Evolutionary conservation across 1,140 invertebrate species (phyloP).

Genomic region (Olivierus martensii): DNA sequence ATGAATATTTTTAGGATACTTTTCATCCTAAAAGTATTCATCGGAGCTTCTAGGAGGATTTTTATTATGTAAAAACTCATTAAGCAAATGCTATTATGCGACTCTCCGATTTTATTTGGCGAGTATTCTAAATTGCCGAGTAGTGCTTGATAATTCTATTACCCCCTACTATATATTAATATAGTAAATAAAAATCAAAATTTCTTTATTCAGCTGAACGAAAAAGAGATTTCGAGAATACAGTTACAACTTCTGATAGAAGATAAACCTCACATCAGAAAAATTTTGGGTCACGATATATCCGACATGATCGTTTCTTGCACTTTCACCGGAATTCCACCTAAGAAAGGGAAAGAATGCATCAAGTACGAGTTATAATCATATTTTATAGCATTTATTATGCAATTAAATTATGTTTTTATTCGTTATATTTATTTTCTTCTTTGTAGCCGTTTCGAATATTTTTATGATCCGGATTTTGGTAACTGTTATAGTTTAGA

Average conservation of each 20-base stretch:
- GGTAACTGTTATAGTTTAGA: slow-evolving; percentile 11
- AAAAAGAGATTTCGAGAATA: neutral
- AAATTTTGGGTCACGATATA: neutral
- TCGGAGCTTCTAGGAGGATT: too few relatives aligned
- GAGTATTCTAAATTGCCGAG: too few relatives aligned
- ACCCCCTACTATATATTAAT: too few relatives aligned
- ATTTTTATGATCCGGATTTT: slow-evolving; percentile 12
- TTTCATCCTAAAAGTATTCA: too few relatives aligned
- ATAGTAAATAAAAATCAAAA: too few relatives aligned
- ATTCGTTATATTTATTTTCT: neutral
- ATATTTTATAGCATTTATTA: neutral
- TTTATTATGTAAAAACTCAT: too few relatives aligned
- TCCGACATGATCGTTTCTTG: slow-evolving; percentile 1
- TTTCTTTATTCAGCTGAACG: too few relatives aligned
- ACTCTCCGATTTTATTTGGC: too few relatives aligned
- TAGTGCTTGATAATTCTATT: too few relatives aligned
- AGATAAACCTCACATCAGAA: neutral
- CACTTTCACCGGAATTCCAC: slow-evolving; percentile 3
- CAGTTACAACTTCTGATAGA: neutral
- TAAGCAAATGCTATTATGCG: too few relatives aligned
- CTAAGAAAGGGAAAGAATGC: neutral
- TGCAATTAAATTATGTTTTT: neutral
- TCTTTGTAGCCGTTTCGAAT: neutral
- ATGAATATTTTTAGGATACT: too few relatives aligned
- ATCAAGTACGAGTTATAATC: neutral